Base-by-base conservation (phyloP, 2,797 vertebrate species). In the Trichosurus vulpecula region DNA sequence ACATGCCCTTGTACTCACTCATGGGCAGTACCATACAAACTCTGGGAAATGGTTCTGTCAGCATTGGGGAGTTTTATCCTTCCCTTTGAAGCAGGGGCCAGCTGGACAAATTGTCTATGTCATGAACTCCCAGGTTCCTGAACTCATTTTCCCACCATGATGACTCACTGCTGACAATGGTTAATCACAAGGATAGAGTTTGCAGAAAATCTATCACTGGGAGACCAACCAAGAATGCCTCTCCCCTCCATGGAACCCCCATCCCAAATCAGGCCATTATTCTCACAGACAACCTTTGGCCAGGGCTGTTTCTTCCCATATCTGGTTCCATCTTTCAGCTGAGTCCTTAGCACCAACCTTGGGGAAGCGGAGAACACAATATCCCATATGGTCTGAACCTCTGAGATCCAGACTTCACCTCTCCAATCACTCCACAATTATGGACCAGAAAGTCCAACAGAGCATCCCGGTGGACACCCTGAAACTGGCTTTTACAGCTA, bases 111-210 rank as follows among this genome's bases (percentile, higher is more conserved):
- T 55, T 56, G 29, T 55, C 0, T 54, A 30, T 56, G 16, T 30
- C 66, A 87, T 51, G 41, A 87, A 51, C 41, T 51, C 74, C 74
- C 41, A 55, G 95, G 57, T 12, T 29, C 10, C 41, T 95, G 29
- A 29, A 35, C 27, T 93, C 91, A 41, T 95, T 51, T 56, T 22
- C 90, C 93, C 94, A 35, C 19, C 53, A 57, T 90, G 51, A 94
- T 8, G 91, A 47, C 13, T 0, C 14, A 0, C 5, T 97, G 96
- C 91, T 90, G 51, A 96, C 94, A 96, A 94, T 52, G 95, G 74
- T 56, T 30, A 93, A 54, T 53, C 53, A 14, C 41, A 47, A 93
- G 92, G 5, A 93, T 74, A 12, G 91, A 5, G 90, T 94, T 16
- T 87, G 74, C 74, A 51, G 41, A 87, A 47, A 87, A 87, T 51